Evolutionary conservation across 1,140 invertebrate genomes (phyloP), one percentile per base, ranked within the genome.

Genomic region (Leucophenga varia): DNA sequence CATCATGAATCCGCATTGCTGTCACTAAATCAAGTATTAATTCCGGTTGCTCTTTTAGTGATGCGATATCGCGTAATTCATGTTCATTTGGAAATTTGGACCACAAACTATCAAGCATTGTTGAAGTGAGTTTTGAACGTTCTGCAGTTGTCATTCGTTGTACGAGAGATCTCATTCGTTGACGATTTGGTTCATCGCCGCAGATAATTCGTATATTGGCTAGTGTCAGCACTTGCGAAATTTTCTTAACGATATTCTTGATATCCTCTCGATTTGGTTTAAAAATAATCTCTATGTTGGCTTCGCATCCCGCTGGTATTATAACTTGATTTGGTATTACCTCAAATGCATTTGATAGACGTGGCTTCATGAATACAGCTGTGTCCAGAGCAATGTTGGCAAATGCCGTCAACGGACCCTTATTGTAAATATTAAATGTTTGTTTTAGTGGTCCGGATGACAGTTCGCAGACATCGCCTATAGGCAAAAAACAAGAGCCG

Each of bases 161-260:
- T 0, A 72, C 52, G 8, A 74, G 39, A 19, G 54, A 49, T 4
- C 71, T 61, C 54, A 75, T 73, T 10, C 72, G 55, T 22, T 74
- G 72, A 1, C 72, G 50, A 34, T 71, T 73, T 0, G 72, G 61
- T 13, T 74, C 72, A 31, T 74, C 72, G 1, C 72, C 72, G 14
- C 64, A 72, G 28, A 75, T 72, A 5, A 75, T 59, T 9, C 64
- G 61, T 56, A 75, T 60, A 19, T 75, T 72, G 8, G 64, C 72
- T 40, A 75, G 22, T 0, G 72, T 72, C 5, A 70, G 5, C 0
- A 75, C 72, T 34, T 64, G 55, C 5, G 49, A 49, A 2, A 52
- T 52, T 39, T 70, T 69, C 17, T 71, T 65, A 2, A 69, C 39
- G 16, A 75, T 69, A 47, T 74, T 74, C 17, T 64, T 65, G n/a